phyloP scores from a whole-genome alignment of 2,888 invertebrate genomes.

The Hydrotaea diabolus region DNA sequence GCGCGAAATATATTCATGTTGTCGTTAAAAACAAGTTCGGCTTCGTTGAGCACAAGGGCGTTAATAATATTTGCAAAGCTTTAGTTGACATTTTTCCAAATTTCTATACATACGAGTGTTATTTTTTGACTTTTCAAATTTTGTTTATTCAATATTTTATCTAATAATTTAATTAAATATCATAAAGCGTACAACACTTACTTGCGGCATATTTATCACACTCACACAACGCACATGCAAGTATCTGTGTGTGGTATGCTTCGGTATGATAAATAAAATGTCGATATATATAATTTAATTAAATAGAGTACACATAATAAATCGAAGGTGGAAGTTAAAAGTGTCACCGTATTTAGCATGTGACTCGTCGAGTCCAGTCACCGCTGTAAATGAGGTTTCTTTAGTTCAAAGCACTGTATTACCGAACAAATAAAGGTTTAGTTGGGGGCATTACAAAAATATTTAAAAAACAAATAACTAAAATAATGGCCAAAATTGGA shows the following conservation, averaged over 20 bases:
- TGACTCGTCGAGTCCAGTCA: not conserved
- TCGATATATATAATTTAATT: slow-evolving; percentile 48
- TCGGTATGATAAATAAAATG: slow-evolving; percentile 16
- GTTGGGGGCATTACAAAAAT: too few species aligned
- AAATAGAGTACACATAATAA: slow-evolving; percentile 9
- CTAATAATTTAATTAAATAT: slow-evolving; percentile 20
- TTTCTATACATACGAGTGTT: not conserved
- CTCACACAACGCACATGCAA: not conserved
- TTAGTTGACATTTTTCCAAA: slow-evolving; percentile 17
- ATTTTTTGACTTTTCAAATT: not conserved
- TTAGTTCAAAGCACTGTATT: too few species aligned
- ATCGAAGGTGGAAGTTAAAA: not conserved
- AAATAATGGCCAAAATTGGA: too few species aligned
- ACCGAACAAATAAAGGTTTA: too few species aligned
- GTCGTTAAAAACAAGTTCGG: not conserved
- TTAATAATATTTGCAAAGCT: slow-evolving; percentile 27
- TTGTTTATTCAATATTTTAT: slow-evolving; percentile 7
- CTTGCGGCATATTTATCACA: not conserved
- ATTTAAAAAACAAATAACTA: too few species aligned
- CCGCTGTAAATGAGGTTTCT: not conserved
- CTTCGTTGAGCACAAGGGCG: not conserved
- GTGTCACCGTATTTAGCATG: not conserved
- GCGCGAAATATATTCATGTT: not conserved
- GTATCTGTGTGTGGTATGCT: not conserved
- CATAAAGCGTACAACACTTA: not conserved